Evolutionary conservation across 2,888 invertebrate species (phyloP), one percentile per base, ranked within the genome.

Genomic region (Pseudococcus jackbeardsleyi): DNA sequence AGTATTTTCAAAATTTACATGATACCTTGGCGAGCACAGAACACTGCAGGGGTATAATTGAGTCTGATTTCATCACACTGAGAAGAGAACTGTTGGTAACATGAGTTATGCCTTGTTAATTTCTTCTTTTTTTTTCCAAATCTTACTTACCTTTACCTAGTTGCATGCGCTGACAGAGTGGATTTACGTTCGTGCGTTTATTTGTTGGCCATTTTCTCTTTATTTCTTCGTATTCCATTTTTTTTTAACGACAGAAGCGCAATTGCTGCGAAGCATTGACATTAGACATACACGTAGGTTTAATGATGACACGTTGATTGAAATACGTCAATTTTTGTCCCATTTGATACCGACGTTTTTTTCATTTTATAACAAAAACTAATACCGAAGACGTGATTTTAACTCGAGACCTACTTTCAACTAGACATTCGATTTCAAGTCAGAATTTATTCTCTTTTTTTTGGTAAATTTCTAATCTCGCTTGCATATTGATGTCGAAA

Each of bases 311-410:
- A 39, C 39, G 77, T 77, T 77, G 77, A 77, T 77, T 33, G 77
- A 77, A 77, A 77, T 77, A 77, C n/a, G 77, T 77, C 77, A 77
- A 77, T 77, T 77, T 77, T 77, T 77, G 39, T 77, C 39, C 77
- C n/a, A 77, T 77, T 77, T 77, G 1, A 39, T 77, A 15, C 39
- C 12, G 39, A 33, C 15, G 4, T 77, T 39, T 72, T 72, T 77
- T 77, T 77, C 33, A 15, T 77, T 33, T 77, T 72, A 26, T 72
- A 39, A 77, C 64, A 54, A 54, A 54, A 54, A 54, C 54, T 17
- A 54, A 54, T 59, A 64, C 64, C 59, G 3, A 22, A 64, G 64
- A 64, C 64, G 64, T 54, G 54, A 54, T 54, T 54, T 54, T 54
- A 5, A 4, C 15, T 54, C 54, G 54, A 54, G 54, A 54, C 54